These are phyloP conservation scores for Cetonia aurata DNA, from an alignment of 2,888 invertebrate species.

Conservation along the genomic window DNA sequence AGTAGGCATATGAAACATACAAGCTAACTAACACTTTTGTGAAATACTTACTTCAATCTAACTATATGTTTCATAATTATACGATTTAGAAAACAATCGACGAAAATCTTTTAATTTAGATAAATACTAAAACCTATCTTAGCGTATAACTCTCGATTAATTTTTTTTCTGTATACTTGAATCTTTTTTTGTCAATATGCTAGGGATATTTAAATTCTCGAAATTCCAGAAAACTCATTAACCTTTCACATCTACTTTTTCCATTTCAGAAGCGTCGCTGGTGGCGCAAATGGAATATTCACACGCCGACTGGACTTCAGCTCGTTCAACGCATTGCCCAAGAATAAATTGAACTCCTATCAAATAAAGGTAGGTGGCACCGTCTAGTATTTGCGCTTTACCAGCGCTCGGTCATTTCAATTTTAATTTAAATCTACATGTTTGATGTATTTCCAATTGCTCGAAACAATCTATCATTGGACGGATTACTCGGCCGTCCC, in stretches of 20 bases:
- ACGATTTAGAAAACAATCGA: too few relatives aligned
- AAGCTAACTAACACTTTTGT: too few relatives aligned
- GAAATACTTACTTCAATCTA: too few relatives aligned
- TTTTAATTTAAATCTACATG: constrained; percentile 40
- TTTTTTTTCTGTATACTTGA: too few relatives aligned
- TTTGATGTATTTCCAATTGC: constrained; percentile 34
- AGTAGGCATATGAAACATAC: too few relatives aligned
- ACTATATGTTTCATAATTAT: too few relatives aligned
- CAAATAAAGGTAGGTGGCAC: constrained; percentile 91
- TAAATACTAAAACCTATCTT: too few relatives aligned
- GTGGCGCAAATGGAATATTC: constrained; percentile 93
- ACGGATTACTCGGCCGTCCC: constrained; percentile 36
- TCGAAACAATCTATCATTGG: constrained; percentile 38
- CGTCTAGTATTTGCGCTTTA: constrained; percentile 23
- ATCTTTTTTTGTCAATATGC: too few relatives aligned
- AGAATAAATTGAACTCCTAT: constrained; percentile 97
- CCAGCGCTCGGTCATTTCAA: constrained; percentile 22
- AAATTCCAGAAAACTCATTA: constrained; percentile 23
- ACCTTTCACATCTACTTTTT: constrained; percentile 38
- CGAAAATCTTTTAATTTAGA: too few relatives aligned
- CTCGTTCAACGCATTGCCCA: constrained; percentile 93
- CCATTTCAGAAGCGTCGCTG: constrained; percentile 79
- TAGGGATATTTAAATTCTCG: neutral
- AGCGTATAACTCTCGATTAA: neutral
- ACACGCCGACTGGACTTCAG: constrained; percentile 94